Evolutionary conservation across 2,113 vertebrate genomes (phyloP), one percentile per base, ranked within the genome.

Genomic region (Pontoporia blainvillei): DNA sequence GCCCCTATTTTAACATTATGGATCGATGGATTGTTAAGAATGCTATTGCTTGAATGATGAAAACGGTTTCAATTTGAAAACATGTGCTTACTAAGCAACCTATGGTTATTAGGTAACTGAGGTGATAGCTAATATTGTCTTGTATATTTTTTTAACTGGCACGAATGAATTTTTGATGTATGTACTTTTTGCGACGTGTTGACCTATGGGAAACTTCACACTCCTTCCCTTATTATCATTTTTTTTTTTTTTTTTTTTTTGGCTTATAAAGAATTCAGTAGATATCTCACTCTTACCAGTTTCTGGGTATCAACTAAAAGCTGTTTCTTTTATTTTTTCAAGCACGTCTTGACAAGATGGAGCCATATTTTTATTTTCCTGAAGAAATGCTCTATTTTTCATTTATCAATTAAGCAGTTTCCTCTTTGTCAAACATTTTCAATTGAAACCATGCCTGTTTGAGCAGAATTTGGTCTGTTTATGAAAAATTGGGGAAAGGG

Each of bases 361-460:
- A 90, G 18, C 15, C 25, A 75, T 59, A n/a, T 66, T 86, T 94
- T 78, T 81, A 15, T 85, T 88, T 92, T 87, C 27, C 25, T 62
- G 5, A 49, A 86, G 14, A 90, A 84, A 82, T 72, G 6, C 21
- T 57, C 54, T 96, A 8, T 59, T 88, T 92, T 81, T 69, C 36
- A 90, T 71, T 90, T 89, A 87, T 84, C 23, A 79, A 44, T 85
- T 94, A 94, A 95, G 71, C 79, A 81, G 67, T 76, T 91, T 96
- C 23, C 39, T 90, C 4, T 85, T 76, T 86, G 25, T 91, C 14
- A 54, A 86, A 92, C 14, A 85, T 86, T 97, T 94, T 91, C 79
- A 20, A 44, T 75, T 86, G 62, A 97, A 94, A 78, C 52, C n/a
- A 62, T 86, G 20, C 69, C 27, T 52, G 20, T 84, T 96, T 61